Evolutionary conservation across 2,797 vertebrate species (phyloP), one percentile per base, ranked within the genome.

Genomic region (Poeciliopsis paucimaculata): DNA sequence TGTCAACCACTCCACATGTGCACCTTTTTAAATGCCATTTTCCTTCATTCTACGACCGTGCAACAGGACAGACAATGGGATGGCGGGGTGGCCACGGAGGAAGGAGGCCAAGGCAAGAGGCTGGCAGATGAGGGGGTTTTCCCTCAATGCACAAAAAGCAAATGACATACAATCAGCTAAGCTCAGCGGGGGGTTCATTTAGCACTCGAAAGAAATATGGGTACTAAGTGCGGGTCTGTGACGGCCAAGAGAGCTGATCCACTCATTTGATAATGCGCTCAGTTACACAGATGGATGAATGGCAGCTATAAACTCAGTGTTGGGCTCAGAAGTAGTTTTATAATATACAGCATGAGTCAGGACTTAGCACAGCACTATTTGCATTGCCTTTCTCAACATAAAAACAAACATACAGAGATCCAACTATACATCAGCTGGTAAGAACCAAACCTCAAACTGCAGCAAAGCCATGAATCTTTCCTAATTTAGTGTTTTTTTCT

Each of bases 1-100:
- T 95, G 95, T 95, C 94, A 95, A 86, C 87, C 90, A 89, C 90
- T 92, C 88, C 88, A 91, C 88, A 90, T 73, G 84, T 73, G 84
- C 94, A 94, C 93, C 90, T 95, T 95, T 95, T 91, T 88, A 95
- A 94, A 96, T 95, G 94, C 93, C 95, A 94, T 82, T 77, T 73
- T 90, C 93, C 85, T 94, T 94, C 94, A 93, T 93, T 94, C 89
- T 77, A 86, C 85, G 77, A 86, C 84, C 83, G 87, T 88, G 88
- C 83, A 92, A 83, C 51, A 82, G 86, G 84, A 82, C 87, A 88
- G 91, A 93, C 89, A 92, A 90, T 80, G 76, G 78, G 83, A 31
- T 53, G 49, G 68, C 51, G 62, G 76, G 73, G 68, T 39, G 84
- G 86, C 53, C 66, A 51, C 53, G 55, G 81, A 76, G 77, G 78